These are phyloP conservation scores for Salvelinus alpinus DNA, from an alignment of 2,113 vertebrate genomes.

Conservation along the genomic window DNA sequence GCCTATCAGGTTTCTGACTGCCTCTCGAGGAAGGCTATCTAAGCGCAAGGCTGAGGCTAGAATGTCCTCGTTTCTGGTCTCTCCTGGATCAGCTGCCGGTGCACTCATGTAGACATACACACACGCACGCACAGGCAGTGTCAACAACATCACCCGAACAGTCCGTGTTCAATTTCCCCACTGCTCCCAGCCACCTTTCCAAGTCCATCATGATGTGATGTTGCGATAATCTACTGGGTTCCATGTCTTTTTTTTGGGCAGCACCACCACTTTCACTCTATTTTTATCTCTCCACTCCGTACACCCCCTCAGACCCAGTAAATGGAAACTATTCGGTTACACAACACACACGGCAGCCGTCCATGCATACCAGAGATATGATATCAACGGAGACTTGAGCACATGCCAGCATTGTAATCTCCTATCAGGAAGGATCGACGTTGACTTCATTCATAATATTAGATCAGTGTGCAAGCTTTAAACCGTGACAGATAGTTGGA, in stretches of 20 bases:
- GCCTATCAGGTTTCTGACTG: conserved; percentile 10
- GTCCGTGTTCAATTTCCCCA: background rate
- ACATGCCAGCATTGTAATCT: background rate
- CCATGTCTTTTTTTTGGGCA: conserved; percentile 25
- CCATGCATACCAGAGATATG: background rate
- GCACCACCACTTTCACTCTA: conserved; percentile 23
- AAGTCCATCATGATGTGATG: background rate
- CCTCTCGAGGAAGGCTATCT: conserved; percentile 33
- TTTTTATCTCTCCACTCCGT: conserved; percentile 28
- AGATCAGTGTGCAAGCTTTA: no score
- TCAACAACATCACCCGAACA: background rate
- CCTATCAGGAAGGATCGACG: conserved; percentile 13
- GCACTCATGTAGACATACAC: background rate
- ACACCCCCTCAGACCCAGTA: conserved; percentile 24
- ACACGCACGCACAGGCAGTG: background rate
- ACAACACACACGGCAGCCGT: conserved; percentile 8
- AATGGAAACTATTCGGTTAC: conserved; percentile 40
- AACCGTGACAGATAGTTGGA: no score
- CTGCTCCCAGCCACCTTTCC: background rate
- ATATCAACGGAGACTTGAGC: background rate
- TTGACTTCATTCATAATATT: conserved; percentile 28
- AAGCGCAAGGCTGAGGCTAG: conserved; percentile 22
- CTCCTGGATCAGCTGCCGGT: conserved; percentile 4
- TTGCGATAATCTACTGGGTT: conserved; percentile 21
- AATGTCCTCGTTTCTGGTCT: conserved; percentile 28